Base-by-base conservation (phyloP, 2,113 vertebrate genomes). In the Lampris megalopsis region DNA sequence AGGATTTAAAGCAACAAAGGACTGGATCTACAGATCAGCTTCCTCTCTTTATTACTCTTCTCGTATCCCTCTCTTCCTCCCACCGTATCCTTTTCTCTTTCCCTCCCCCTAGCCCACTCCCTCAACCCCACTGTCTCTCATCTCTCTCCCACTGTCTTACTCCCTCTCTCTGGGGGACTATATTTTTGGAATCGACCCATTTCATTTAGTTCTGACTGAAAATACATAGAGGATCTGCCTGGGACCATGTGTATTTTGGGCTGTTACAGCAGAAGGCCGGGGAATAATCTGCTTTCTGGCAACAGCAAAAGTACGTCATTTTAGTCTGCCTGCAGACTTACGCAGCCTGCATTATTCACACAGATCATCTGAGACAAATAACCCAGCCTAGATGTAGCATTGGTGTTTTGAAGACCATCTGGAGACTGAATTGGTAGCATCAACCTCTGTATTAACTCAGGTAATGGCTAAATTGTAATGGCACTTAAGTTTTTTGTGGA, bases 121-220 rank as follows among this genome's bases (percentile, higher is more conserved):
- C 24, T 24, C 24, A 24, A 24, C 24, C 24, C 24, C 24, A 24
- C 24, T 24, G 24, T 24, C 24, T 13, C 36, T 48, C 43, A 13
- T 64, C 49, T 36, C 62, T 73, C 65, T 49, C 78, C 62, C 67
- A 35, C 64, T 78, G 37, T 57, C 66, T 40, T 40, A 7, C 35
- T 48, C 41, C 40, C 13, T 48, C 56, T 82, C 79, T 88, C 73
- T 81, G 67, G 83, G 74, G 77, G 68, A 53, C 74, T 71, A 68
- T 92, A 91, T 91, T 91, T 93, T 87, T 92, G 90, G 89, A 91
- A 80, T 86, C 71, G 77, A 53, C 88, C 73, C 81, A 84, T 83
- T 91, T 90, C 73, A 85, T 81, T 87, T 74, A 82, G 83, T 66
- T 68, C 88, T 69, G 72, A 86, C 79, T 86, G 78, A 85, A 82